Evolutionary conservation across 2,113 vertebrate genomes (phyloP).

Genomic region (Ceyx cyanopectus): DNA sequence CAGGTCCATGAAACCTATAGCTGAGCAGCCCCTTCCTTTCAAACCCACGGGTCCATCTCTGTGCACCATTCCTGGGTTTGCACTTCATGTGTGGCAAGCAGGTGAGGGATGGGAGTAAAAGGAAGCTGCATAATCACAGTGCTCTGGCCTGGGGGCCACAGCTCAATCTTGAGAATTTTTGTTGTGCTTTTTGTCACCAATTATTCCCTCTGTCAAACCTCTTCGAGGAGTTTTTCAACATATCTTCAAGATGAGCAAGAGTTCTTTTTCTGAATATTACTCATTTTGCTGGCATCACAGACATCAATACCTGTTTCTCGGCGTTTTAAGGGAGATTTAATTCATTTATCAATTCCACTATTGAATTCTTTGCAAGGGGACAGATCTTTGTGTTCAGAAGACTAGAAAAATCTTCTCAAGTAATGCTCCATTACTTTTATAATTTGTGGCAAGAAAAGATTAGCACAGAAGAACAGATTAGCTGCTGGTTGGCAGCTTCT

Average conservation of each 20-base stretch:
- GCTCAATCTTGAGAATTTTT: background rate
- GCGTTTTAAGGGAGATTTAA: background rate
- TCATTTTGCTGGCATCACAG: background rate
- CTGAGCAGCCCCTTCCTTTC: background rate
- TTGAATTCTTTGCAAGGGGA: conserved; percentile 1
- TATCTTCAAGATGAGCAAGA: background rate
- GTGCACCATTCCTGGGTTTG: background rate
- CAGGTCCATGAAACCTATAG: background rate
- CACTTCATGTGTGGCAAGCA: background rate
- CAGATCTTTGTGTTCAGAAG: background rate
- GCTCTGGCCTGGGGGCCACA: background rate
- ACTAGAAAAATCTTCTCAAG: background rate
- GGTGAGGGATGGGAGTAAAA: background rate
- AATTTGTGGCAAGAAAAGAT: background rate
- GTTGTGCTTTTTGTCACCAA: background rate
- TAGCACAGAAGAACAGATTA: background rate
- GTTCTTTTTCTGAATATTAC: background rate
- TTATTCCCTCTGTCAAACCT: background rate
- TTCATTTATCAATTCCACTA: conserved; percentile 5
- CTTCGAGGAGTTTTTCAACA: background rate
- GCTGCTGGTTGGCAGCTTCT: background rate
- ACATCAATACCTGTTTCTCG: background rate
- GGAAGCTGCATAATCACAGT: background rate
- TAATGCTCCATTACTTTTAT: background rate
- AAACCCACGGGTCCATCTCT: background rate